Evolutionary conservation across 2,888 invertebrate species (phyloP), one percentile per base, ranked within the genome.

Genomic region (Hemithea aestivaria): DNA sequence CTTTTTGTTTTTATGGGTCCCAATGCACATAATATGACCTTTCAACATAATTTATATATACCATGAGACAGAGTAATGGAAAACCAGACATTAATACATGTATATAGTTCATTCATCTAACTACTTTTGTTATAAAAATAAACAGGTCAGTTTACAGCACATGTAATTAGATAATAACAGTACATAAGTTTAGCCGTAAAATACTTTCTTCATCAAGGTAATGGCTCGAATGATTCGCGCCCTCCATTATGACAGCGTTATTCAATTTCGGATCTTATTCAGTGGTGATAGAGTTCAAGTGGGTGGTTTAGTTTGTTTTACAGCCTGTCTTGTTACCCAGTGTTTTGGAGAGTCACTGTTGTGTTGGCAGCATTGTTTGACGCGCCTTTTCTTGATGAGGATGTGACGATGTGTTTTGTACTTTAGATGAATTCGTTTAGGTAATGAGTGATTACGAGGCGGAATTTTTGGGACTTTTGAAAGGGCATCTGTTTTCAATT

Each of bases 121-220:
- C 16, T 16, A 4, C 3, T 5, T 16, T 16, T 16, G 16, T 2
- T 16, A 16, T 16, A 16, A 16, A 16, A n/a, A n/a, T n/a, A n/a
- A n/a, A 16, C 5, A 16, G 16, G 16, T 16, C 5, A 16, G 16
- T 16, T 16, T 16, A 16, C 4, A 20, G 21, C 47, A 44, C 34
- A 39, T 36, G 39, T 48, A 53, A 50, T 53, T 50, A 50, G 50
- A 48, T 40, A 42, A 42, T 45, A 32, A 40, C 50, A 32, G 35
- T 39, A 27, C 45, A 41, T 40, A 45, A 48, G 47, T 48, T 45
- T 32, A 26, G 31, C 47, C 26, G 65, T 72, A 73, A 73, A 72
- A 70, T 71, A 73, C 68, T 73, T 73, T 67, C 66, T 73, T 75
- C 73, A 75, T 73, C 69, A 74, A 66, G 56, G 62, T 66, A 73